Base-by-base conservation (phyloP, 2,888 invertebrate species). In the Diarsia mendica region DNA sequence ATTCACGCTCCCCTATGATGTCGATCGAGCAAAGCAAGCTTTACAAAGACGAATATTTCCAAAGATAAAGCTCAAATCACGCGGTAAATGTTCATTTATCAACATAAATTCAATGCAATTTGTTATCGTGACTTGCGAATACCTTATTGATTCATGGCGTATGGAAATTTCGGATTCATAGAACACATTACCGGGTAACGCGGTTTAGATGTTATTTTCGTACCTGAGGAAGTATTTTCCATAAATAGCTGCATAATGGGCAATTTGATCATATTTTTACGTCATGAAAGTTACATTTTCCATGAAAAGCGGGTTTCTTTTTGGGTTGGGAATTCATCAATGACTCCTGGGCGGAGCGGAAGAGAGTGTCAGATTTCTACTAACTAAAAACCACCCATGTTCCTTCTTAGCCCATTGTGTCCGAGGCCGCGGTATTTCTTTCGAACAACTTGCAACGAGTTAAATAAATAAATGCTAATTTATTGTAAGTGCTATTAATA, bases 71-170 rank as follows among this genome's bases (percentile, higher is more conserved):
- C 69, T 78, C 79, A 84, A 81, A 84, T 85, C 72, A 80, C 67
- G 77, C 73, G 85, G 84, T 85, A 88, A 85, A 85, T 79, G 68
- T 60, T 80, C 86, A 88, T 89, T 87, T 85, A 90, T 89, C 89
- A 88, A 88, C 60, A 49, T 74, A 83, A 85, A 84, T 87, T 84
- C 85, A 77, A 82, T 89, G 88, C 88, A 90, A 91, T 91, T 90
- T 90, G 79, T 86, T 78, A 79, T 78, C 75, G 77, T 91, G 91
- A 91, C 90, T 91, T 87, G 91, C 90, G 65, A 77, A 79, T 80
- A 55, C 66, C 55, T 72, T 80, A 85, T 87, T 78, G 83, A 80
- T 80, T 81, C 84, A 78, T 63, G 67, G 51, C 75, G 85, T 87
- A 85, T 81, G 80, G 79, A 85, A 81, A 84, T 87, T 71, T 84